These are phyloP conservation scores for Grammomys surdaster DNA, from an alignment of 2,113 vertebrate genomes.

Conservation along the genomic window DNA sequence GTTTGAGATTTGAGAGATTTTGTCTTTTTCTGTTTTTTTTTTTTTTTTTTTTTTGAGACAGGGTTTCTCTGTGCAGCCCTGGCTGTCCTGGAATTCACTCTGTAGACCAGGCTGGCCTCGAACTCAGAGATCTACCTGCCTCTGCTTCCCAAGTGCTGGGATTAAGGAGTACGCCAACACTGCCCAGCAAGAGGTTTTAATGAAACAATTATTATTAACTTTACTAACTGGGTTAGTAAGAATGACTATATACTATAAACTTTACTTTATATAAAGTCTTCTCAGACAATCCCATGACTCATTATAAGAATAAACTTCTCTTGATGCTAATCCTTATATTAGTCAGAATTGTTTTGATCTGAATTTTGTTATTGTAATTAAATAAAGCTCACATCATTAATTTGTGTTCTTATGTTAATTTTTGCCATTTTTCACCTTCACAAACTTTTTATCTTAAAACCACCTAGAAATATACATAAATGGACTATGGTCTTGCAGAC, in stretches of 20 bases:
- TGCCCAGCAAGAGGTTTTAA: background rate
- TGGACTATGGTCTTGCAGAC: background rate
- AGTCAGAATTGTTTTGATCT: background rate
- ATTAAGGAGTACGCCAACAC: no score
- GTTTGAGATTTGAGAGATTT: background rate
- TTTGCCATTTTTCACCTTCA: background rate
- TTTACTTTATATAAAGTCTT: background rate
- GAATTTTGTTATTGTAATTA: slow-evolving; percentile 17
- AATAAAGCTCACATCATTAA: background rate
- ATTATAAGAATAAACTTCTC: slow-evolving; percentile 28
- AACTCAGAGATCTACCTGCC: no score
- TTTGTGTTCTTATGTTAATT: background rate
- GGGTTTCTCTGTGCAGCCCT: no score
- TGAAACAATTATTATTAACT: background rate
- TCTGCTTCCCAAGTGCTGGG: no score
- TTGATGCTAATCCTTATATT: background rate
- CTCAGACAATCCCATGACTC: background rate
- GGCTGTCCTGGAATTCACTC: no score
- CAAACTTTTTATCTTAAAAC: background rate
- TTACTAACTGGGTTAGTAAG: slow-evolving; percentile 26
- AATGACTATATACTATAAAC: background rate
- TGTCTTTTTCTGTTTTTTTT: background rate
- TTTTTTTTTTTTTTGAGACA: no score
- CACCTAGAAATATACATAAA: background rate
- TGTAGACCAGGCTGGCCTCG: no score